Base-by-base conservation (phyloP, 2,888 invertebrate species). In the Keiferia lycopersicella region DNA sequence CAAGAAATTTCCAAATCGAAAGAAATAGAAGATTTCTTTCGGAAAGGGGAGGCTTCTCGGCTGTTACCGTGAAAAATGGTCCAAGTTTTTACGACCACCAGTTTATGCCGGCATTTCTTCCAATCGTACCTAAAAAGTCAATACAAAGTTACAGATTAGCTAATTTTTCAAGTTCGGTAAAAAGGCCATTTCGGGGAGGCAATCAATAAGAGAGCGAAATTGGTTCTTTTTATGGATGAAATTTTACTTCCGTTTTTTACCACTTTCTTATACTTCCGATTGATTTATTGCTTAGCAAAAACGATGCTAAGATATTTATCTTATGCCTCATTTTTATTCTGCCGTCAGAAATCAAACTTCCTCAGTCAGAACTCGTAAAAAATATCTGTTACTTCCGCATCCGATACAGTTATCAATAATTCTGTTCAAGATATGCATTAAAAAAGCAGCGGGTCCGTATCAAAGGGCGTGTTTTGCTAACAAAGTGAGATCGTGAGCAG, bases 391-490 rank as follows among this genome's bases (percentile, higher is more conserved):
- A 73, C 72, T 12, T 56, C 64, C 64, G 66, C 68, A 77, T 73
- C 74, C 76, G 72, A 74, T 76, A 75, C 76, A 75, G 76, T 78
- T 83, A 89, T 88, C 88, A 89, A 90, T 90, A 88, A 87, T 87
- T 87, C 87, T 71, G 72, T 79, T 77, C 81, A 79, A 86, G 83
- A 86, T 89, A 89, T 90, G 91, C 89, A 90, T 91, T 91, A 88
- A 88, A 88, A 89, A 84, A 81, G 80, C 78, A 80, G 78, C 74
- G 75, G 73, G 76, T 76, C 75, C 77, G 78, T 82, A 84, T 90
- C 91, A 91, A 91, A 90, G 89, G 86, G 78, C 73, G 72, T 72
- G 89, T 90, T 91, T 89, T 89, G 82, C 83, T 90, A 89, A 87
- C 89, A 88, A 90, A 90, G 88, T 89, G 88, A 79, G 84, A 77